Conservation (phyloP, 2,888 invertebrate genomes). For the Cetonia aurata region DNA sequence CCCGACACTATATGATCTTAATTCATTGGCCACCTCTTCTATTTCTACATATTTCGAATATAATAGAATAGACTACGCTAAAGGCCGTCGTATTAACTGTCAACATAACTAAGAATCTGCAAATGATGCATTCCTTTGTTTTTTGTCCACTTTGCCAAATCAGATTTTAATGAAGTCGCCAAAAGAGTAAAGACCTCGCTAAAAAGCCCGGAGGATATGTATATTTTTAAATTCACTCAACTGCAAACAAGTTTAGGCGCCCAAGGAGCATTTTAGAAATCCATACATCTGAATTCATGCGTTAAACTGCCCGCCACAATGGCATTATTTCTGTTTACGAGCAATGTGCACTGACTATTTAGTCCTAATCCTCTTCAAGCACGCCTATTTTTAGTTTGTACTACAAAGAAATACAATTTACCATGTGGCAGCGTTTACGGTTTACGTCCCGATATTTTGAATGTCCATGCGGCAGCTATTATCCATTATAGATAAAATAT, state of each 20-base stretch:
- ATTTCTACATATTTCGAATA: too few species aligned
- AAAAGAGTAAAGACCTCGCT: background rate
- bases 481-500: too few species aligned
- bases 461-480: too few species aligned
- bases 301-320: conserved; percentile 49
- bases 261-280: conserved; percentile 38
- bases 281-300: conserved; percentile 47
- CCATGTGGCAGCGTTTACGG: background rate
- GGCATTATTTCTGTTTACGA: conserved; percentile 58
- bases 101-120: too few species aligned
- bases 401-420: conserved; percentile 29
- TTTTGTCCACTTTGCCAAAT: too few species aligned
- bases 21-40: too few species aligned
- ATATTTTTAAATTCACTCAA: conserved; percentile 17
- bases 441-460: too few species aligned
- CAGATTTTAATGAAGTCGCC: background rate
- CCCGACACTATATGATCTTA: too few species aligned
- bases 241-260: conserved; percentile 22
- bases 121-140: too few species aligned
- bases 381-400: conserved; percentile 31
- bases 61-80: too few species aligned
- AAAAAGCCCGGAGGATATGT: too few species aligned
- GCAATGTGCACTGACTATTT: conserved; percentile 58
- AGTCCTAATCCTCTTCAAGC: conserved; percentile 39
- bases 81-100: too few species aligned